Evolutionary conservation across 2,113 vertebrate species (phyloP), one percentile per base, ranked within the genome.

Genomic region (Brachyhypopomus occidentalis): DNA sequence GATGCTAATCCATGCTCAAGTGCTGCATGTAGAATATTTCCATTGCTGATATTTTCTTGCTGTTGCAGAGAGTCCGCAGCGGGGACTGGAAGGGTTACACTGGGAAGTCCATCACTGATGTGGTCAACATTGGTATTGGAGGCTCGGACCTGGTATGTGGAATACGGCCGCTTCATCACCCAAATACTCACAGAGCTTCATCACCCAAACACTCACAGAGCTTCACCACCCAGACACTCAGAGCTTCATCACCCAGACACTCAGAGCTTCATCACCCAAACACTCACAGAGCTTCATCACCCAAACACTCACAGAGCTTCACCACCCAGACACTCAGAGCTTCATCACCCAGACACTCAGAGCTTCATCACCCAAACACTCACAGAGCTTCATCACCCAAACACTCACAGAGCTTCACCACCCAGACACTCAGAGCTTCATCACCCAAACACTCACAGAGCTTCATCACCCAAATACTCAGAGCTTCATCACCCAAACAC

Each of bases 81-180:
- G 97, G 98, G 0, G 95, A 98, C 22, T 99, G 97, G 98, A 98
- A 98, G 76, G 98, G 98, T 27, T 98, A 93, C 92, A 94, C 96
- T 0, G 97, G 96, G 3, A 98, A 97, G 87, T 4, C 95, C 82
- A 98, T 99, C 83, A 97, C 94, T 0, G 97, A 99, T 27, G 92
- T 99, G 20, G 94, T 99, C 84, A 99, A 99, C 73, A 81, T 99
- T 0, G 98, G 98, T 38, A 99, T 99, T 0, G 98, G 98, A 20
- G 98, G 98, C 84, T 99, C 98, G 55, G 97, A 99, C 83, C 91
- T 99, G 92, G 98, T 99, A 87, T 94, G 95, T 84, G n/a, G n/a
- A 66, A 76, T 75, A 34, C 2, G 19, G 36, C 9, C n/a, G 48
- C 45, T 23, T 27, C 27, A 23, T 70, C 30, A 16, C 67, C 48